Percentiles rank a stretch among this genome's conserved stretches.
Evolutionary conservation across 2,797 vertebrate genomes (phyloP).

Genomic region (Thripadectes ignobilis): DNA sequence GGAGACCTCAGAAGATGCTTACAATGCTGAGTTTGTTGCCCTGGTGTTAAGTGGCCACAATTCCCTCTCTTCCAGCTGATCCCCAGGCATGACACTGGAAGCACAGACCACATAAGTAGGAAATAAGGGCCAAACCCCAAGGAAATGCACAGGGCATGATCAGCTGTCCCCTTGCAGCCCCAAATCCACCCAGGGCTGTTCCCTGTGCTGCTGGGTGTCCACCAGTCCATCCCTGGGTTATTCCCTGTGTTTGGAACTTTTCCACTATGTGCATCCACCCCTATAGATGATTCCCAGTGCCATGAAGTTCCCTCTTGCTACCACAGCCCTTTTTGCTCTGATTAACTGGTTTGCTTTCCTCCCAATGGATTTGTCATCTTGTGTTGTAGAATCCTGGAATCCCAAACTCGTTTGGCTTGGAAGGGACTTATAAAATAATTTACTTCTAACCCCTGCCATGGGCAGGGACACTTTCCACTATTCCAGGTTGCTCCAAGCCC

Average conservation of each 20-base stretch:
- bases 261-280: fast-evolving
- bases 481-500: neutral
- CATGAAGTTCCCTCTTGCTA: neutral
- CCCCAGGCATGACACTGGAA: neutral
- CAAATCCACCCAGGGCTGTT: neutral
- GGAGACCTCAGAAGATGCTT: neutral
- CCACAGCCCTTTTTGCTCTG: neutral
- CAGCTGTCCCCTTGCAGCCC: neutral
- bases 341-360: neutral
- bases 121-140: neutral
- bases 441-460: fast-evolving
- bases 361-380: neutral
- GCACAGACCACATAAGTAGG: neutral
- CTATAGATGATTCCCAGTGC: neutral
- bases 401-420: neutral
- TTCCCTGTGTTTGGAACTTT: neutral
- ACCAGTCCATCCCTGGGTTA: neutral
- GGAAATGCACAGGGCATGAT: neutral
- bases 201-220: neutral
- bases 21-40: neutral
- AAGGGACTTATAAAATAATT: neutral
- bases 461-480: neutral
- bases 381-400: neutral
- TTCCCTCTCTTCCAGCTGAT: neutral
- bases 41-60: neutral